phyloP scores from a whole-genome alignment of 2,797 vertebrate species.

The Oophaga sylvatica region DNA sequence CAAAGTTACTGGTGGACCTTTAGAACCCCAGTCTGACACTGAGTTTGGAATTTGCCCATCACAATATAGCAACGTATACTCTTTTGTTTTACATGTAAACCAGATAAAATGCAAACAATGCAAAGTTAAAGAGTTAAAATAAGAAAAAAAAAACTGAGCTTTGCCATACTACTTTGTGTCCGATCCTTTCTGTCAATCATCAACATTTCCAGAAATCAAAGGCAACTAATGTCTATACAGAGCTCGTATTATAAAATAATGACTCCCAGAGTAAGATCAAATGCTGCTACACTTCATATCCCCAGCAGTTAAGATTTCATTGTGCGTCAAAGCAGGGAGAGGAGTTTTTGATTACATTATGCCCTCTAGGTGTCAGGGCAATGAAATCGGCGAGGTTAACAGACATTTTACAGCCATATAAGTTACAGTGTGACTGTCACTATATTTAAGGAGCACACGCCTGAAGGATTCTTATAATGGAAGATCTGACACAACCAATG shows the following conservation, averaged over 20 bases:
- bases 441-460: constrained; percentile 21
- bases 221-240: neutral
- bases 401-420: constrained; percentile 31
- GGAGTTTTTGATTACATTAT: constrained; percentile 48
- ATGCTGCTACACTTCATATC: neutral
- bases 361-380: constrained; percentile 33
- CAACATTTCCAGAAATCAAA: constrained; percentile 14
- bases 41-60: no score
- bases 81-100: no score
- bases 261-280: constrained; percentile 26
- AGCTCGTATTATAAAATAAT: constrained; percentile 30
- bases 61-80: no score
- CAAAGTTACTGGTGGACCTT: no score
- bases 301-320: constrained; percentile 37
- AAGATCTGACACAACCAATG: constrained; percentile 38
- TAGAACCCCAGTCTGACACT: no score
- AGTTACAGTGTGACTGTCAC: constrained; percentile 18
- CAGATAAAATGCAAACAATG: neutral
- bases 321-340: constrained; percentile 23
- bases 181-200: neutral
- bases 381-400: constrained; percentile 38
- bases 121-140: neutral
- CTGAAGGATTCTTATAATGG: constrained; percentile 40
- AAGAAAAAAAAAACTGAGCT: neutral
- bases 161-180: neutral